phyloP scores from a whole-genome alignment of 2,888 invertebrate species.

The Hipparchia sbordonii region DNA sequence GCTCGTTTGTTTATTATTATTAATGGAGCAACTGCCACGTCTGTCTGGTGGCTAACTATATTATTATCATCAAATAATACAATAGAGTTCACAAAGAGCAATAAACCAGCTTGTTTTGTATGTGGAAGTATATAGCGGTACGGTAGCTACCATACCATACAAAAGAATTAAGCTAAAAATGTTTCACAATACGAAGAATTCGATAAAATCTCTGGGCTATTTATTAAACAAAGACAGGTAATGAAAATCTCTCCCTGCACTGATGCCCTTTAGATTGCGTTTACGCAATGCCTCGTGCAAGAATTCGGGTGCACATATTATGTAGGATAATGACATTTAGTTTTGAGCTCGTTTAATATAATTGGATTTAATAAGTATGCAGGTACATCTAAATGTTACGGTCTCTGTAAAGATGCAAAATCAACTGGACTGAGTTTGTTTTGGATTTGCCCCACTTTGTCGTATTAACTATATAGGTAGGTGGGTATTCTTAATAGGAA shows the following conservation, averaged over 20 bases:
- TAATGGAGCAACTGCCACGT: too few relatives aligned
- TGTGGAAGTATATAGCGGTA: not conserved
- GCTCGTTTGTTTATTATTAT: too few relatives aligned
- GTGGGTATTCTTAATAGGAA: too few relatives aligned
- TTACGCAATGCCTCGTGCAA: constrained; percentile 73
- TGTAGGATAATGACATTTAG: constrained; percentile 56
- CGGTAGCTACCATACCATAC: not conserved
- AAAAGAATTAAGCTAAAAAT: constrained; percentile 12
- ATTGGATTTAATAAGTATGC: constrained; percentile 18
- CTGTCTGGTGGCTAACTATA: too few relatives aligned
- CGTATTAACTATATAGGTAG: too few relatives aligned
- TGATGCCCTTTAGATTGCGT: constrained; percentile 70
- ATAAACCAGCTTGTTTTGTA: too few relatives aligned
- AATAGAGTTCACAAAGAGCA: too few relatives aligned
- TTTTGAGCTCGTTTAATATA: constrained; percentile 46
- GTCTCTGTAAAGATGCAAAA: not conserved
- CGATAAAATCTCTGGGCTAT: constrained; percentile 42
- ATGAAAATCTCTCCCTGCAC: constrained; percentile 54
- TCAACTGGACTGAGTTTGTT: too few relatives aligned
- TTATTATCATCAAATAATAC: too few relatives aligned
- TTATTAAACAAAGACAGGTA: constrained; percentile 43
- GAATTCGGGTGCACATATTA: constrained; percentile 57
- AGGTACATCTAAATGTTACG: not conserved
- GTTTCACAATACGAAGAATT: constrained; percentile 32
- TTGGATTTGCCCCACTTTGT: too few relatives aligned